phyloP scores from a whole-genome alignment of 2,113 vertebrate species.

The human region DNA sequence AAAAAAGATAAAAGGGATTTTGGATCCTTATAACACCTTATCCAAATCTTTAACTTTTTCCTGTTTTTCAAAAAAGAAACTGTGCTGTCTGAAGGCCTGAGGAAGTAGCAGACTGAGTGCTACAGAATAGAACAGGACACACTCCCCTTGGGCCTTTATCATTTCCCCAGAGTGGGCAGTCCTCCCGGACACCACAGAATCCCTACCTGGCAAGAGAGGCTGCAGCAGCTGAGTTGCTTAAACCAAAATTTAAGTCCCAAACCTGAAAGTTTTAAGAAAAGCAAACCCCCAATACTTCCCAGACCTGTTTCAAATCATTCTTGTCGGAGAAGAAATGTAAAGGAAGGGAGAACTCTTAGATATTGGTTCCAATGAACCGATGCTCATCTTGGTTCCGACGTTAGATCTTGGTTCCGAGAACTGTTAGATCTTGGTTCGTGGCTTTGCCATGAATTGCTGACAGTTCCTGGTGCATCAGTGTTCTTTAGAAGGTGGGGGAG shows the following conservation, averaged over 20 bases:
- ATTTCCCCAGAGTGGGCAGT: too few relatives aligned
- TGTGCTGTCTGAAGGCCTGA: not conserved
- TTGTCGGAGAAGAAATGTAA: not conserved
- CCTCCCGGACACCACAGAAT: rapidly evolving
- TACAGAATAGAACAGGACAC: rapidly evolving
- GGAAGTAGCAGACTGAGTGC: not conserved
- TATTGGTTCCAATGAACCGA: not conserved
- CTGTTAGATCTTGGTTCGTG: not conserved
- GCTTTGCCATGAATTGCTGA: not conserved
- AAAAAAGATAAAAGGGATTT: not conserved
- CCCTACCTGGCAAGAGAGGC: not conserved
- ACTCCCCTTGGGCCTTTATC: too few relatives aligned
- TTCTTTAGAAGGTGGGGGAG: not conserved
- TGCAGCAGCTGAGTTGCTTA: not conserved
- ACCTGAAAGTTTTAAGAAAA: not conserved
- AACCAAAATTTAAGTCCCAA: not conserved
- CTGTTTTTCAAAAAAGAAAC: not conserved
- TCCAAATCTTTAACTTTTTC: not conserved
- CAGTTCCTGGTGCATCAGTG: rapidly evolving
- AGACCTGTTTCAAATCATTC: not conserved
- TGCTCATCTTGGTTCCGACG: not conserved
- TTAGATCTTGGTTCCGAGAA: not conserved
- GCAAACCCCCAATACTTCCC: not conserved
- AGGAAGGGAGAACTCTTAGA: not conserved
- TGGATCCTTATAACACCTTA: not conserved